These are phyloP conservation scores for Aurelia sp. DNA, from an alignment of 30 jellyfish, hydroid and myxozoan species.

Conservation along the genomic window DNA sequence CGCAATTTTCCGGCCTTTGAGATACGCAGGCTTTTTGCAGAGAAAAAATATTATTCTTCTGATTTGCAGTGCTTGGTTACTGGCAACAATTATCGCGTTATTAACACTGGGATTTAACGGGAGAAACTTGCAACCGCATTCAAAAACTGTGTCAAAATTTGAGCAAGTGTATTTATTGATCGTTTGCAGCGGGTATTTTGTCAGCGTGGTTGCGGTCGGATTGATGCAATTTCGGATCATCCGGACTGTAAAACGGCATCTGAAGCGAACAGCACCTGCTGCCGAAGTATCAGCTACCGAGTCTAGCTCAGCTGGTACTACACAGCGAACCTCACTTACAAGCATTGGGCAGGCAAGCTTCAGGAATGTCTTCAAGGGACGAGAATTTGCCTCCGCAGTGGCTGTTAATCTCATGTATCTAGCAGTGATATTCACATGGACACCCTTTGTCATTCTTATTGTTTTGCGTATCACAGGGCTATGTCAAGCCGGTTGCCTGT, in stretches of 20 bases:
- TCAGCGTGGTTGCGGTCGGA: slow-evolving; percentile 26
- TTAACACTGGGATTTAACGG: background rate
- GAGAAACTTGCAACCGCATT: background rate
- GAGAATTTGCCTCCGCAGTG: slow-evolving; percentile 20
- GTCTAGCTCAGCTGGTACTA: background rate
- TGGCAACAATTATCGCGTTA: slow-evolving; percentile 20
- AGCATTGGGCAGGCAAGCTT: background rate
- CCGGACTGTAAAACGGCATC: slow-evolving; percentile 32
- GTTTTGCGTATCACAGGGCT: background rate
- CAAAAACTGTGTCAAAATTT: background rate
- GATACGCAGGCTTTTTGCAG: slow-evolving; percentile 29
- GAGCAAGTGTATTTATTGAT: slow-evolving; percentile 4
- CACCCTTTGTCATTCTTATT: slow-evolving; percentile 27
- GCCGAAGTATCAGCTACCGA: slow-evolving; percentile 8
- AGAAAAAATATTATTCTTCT: slow-evolving; percentile 4
- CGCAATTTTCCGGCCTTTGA: slow-evolving; percentile 63
- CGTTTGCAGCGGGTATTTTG: slow-evolving; percentile 11
- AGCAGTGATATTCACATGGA: slow-evolving; percentile 49
- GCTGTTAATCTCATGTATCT: slow-evolving; percentile 55
- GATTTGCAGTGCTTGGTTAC: slow-evolving; percentile 26
- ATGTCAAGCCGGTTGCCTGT: slow-evolving; percentile 2
- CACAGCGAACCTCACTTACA: background rate
- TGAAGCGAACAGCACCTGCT: slow-evolving; percentile 11
- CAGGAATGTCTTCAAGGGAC: slow-evolving; percentile 9
- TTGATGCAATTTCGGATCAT: slow-evolving; percentile 49